A percentile compares a stretch with the other conserved stretches of the same genome.
phyloP scores from a whole-genome alignment of 2,797 vertebrate genomes.

The Orestias chungarensis region DNA sequence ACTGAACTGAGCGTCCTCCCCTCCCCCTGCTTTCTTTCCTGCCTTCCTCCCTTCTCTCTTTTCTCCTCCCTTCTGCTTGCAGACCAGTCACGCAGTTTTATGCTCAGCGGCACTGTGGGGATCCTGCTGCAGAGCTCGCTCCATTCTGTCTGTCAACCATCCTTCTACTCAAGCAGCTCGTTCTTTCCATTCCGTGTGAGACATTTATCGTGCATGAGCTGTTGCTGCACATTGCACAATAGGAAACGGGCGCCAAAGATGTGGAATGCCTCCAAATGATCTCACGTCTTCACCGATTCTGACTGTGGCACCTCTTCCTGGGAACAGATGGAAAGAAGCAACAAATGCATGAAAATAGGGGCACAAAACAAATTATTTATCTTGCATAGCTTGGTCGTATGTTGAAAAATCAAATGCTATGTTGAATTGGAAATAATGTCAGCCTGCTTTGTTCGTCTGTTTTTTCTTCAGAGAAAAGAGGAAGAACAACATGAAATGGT shows the following conservation, averaged over 20 bases:
- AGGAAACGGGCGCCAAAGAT: constrained; percentile 38
- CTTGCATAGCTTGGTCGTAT: constrained; percentile 1
- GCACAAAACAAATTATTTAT: constrained; percentile 7
- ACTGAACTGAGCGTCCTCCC: constrained; percentile 71
- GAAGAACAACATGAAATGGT: constrained; percentile 53
- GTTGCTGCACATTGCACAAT: constrained; percentile 28
- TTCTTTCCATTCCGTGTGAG: constrained; percentile 19
- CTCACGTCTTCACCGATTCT: constrained; percentile 34
- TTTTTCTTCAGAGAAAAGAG: constrained; percentile 28
- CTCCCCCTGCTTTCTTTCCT: constrained; percentile 63
- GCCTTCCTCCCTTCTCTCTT: constrained; percentile 57
- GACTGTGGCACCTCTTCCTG: constrained; percentile 57
- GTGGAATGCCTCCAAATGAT: constrained; percentile 36
- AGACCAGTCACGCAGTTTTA: constrained; percentile 80
- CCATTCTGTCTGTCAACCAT: constrained; percentile 58
- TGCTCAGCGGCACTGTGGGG: constrained; percentile 65
- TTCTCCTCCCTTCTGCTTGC: constrained; percentile 60
- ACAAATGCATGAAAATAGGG: constrained; percentile 23
- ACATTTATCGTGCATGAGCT: constrained; percentile 33
- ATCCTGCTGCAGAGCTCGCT: constrained; percentile 76
- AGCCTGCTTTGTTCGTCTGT: constrained; percentile 21
- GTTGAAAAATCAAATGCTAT: constrained; percentile 1
- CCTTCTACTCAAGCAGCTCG: constrained; percentile 31
- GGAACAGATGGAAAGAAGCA: constrained; percentile 44
- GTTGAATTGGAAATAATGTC: constrained; percentile 10